These are phyloP conservation scores for Lepus oiostolus DNA, from an alignment of 2,797 vertebrate species.

Conservation along the genomic window DNA sequence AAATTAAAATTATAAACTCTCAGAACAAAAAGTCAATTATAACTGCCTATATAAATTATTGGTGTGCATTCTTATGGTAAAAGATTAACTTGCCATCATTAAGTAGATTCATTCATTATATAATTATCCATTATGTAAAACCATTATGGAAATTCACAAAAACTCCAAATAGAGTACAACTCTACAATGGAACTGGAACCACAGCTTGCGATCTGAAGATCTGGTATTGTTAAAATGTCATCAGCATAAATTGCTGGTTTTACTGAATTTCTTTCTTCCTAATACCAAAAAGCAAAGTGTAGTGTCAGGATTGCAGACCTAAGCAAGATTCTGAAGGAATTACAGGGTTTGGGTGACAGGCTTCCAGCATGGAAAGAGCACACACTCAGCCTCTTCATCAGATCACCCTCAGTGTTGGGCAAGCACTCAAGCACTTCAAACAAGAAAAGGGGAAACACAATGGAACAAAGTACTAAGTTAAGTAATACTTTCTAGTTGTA, in stretches of 20 bases:
- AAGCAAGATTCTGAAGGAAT: constrained; percentile 68
- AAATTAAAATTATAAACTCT: constrained; percentile 78
- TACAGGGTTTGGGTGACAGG: background rate
- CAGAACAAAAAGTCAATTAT: constrained; percentile 84
- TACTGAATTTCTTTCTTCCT: constrained; percentile 82
- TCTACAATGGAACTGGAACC: constrained; percentile 64
- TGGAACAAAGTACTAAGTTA: background rate
- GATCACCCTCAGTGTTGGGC: rapidly evolving
- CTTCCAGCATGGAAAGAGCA: rapidly evolving
- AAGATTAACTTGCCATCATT: constrained; percentile 86
- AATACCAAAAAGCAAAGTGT: constrained; percentile 83
- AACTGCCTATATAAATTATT: constrained; percentile 85
- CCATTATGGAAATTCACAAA: constrained; percentile 86
- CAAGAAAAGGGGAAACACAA: background rate
- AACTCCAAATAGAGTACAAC: constrained; percentile 68
- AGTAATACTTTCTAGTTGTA: background rate
- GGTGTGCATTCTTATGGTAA: constrained; percentile 83
- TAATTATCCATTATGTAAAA: constrained; percentile 87
- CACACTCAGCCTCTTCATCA: rapidly evolving
- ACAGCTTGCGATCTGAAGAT: constrained; percentile 80
- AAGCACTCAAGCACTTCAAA: background rate
- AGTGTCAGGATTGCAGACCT: constrained; percentile 76
- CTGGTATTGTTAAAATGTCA: constrained; percentile 86
- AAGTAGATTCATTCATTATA: constrained; percentile 84
- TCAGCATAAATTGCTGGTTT: constrained; percentile 86